These are phyloP conservation scores for Gnatocerus cornutus DNA, from an alignment of 2,888 invertebrate genomes.

Conservation along the genomic window DNA sequence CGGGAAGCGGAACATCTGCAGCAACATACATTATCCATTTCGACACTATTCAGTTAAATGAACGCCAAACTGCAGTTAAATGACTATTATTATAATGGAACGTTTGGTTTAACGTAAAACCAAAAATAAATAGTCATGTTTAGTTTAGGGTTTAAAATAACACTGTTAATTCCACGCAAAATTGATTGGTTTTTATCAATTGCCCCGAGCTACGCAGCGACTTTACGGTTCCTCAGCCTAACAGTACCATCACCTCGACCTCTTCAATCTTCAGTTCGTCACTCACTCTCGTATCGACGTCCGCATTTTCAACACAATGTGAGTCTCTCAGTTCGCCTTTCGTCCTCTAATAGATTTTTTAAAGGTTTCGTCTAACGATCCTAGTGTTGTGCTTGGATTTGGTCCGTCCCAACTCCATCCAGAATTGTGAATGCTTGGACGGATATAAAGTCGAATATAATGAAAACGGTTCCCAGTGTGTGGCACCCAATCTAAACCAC, in stretches of 20 bases:
- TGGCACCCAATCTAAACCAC: constrained; percentile 60
- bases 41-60: too few relatives aligned
- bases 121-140: too few relatives aligned
- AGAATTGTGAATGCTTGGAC: constrained; percentile 64
- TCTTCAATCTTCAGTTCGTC: not conserved
- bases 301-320: constrained; percentile 10
- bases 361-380: constrained; percentile 26
- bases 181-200: too few relatives aligned
- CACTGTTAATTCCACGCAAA: too few relatives aligned
- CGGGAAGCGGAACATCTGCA: not conserved
- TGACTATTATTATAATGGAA: too few relatives aligned
- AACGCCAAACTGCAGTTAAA: too few relatives aligned
- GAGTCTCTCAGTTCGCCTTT: constrained; percentile 11
- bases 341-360: constrained; percentile 7
- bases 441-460: constrained; percentile 62
- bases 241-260: constrained; percentile 13
- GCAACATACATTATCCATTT: too few relatives aligned
- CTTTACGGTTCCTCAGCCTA: constrained; percentile 4
- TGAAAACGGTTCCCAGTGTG: constrained; percentile 60
- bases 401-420: not conserved
- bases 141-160: too few relatives aligned
- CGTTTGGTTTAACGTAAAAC: too few relatives aligned
- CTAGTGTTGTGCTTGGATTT: constrained; percentile 19
- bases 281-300: not conserved
- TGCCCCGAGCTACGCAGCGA: too few relatives aligned